Evolutionary conservation across 1,140 invertebrate genomes (phyloP), one percentile per base, ranked within the genome.

Genomic region (Bombus waltoni): DNA sequence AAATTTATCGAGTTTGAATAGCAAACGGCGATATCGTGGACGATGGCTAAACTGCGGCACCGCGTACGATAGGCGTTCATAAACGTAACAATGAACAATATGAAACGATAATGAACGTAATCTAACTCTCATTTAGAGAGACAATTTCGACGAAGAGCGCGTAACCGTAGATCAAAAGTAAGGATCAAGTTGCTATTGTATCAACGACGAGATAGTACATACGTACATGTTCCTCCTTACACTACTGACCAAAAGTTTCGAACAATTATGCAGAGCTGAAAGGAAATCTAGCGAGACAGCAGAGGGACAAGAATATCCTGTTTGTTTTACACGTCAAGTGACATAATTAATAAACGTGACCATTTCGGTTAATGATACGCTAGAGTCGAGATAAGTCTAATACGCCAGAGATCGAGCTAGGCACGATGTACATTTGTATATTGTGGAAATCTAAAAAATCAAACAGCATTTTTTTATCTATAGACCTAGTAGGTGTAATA

Each of bases 71-170:
- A 3, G 6, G 22, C n/a, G 13, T 1, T 25, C 68, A 79, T 84
- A 47, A 84, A 59, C 66, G 75, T 42, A 78, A 71, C 82, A 35
- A 40, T 25, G 77, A 40, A 62, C 40, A 80, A 73, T 80, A 53
- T 32, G 77, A 68, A 80, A 65, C 57, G 53, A 57, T 80, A 85
- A 80, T 85, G 40, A 68, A 80, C n/a, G 57, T 73, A 32, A 35
- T 18, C 76, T 68, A 40, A 80, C 35, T 59, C n/a, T 72, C 68
- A 10, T 65, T 84, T 72, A 47, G 25, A 53, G 53, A 65, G 77
- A 80, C 68, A 80, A 72, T 85, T 85, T 80, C 57, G 42, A 59
- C 53, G 68, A 42, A 13, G 40, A 79, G 42, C 65, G 38, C 25
- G 68, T 53, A 53, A 79, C 83, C 40, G 53, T 72, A 72, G 66